Conservation (phyloP, 2,797 vertebrate species). For the Halcyon smyrnensis region DNA sequence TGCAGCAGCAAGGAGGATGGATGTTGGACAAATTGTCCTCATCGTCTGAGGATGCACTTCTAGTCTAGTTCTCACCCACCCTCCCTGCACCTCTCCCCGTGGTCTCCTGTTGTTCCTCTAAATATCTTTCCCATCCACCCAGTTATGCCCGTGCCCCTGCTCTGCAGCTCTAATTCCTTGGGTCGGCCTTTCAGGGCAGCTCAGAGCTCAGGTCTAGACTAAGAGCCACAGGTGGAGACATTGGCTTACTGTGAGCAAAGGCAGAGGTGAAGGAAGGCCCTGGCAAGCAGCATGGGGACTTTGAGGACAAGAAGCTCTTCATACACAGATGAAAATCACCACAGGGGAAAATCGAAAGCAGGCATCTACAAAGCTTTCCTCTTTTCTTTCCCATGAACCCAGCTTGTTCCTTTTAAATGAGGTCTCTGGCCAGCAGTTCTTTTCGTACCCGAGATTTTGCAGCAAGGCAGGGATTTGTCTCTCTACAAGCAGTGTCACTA, state of each 20-base stretch:
- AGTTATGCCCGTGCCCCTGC: not conserved
- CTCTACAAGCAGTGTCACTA: not conserved
- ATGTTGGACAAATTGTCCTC: not conserved
- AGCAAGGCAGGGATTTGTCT: not conserved
- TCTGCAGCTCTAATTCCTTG: not conserved
- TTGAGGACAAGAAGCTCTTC: conserved; percentile 20
- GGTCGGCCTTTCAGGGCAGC: not conserved
- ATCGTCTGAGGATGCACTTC: not conserved
- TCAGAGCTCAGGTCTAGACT: not conserved
- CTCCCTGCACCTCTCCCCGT: not conserved
- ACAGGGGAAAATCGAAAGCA: not conserved
- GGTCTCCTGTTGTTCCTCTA: not conserved
- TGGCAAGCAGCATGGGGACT: not conserved
- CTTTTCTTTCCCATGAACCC: not conserved
- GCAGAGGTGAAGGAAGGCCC: not conserved
- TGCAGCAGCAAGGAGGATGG: not conserved
- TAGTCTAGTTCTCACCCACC: not conserved
- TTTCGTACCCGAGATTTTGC: not conserved
- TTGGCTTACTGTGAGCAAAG: not conserved
- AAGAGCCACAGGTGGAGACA: not conserved
- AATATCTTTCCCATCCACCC: not conserved
- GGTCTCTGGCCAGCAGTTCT: not conserved
- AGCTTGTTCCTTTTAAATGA: not conserved
- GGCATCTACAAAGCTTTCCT: conserved; percentile 7
- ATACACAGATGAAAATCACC: conserved; percentile 19